Conservation (phyloP, 2,113 vertebrate genomes). For the Grammomys surdaster region DNA sequence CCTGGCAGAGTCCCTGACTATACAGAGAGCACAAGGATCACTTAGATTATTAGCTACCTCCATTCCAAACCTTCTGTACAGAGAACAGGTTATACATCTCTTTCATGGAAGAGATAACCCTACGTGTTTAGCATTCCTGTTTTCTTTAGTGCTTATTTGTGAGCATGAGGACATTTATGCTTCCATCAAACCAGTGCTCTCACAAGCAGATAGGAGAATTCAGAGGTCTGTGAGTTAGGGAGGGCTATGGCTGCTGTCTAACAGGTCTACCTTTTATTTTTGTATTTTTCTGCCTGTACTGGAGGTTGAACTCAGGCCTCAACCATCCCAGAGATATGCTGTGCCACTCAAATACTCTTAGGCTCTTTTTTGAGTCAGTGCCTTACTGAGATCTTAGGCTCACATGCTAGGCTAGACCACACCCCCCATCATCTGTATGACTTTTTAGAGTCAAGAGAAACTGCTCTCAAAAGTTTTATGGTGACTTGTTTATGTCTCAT, state of each 20-base stretch:
- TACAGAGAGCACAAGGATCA: not conserved
- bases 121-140: not conserved
- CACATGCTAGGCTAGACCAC: not conserved
- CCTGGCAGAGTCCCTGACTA: not conserved
- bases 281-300: not conserved
- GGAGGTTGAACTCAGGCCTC: not conserved
- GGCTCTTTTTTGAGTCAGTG: not conserved
- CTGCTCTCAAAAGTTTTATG: constrained; percentile 7
- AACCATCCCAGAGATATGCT: not conserved
- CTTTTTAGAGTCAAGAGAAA: not conserved
- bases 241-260: not conserved
- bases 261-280: not conserved
- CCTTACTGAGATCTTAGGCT: not conserved
- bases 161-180: not conserved
- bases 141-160: not conserved
- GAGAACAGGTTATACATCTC: too few species aligned
- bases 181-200: not conserved
- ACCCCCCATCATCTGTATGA: not conserved
- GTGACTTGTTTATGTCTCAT: not conserved
- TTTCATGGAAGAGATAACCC: not conserved
- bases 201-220: not conserved
- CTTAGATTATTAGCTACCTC: not conserved
- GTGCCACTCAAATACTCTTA: not conserved
- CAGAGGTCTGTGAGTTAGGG: not conserved
- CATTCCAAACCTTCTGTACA: too few species aligned